Evolutionary conservation across 2,888 invertebrate species (phyloP), one percentile per base, ranked within the genome.

Genomic region (Sinopyrophorus schimmeli): DNA sequence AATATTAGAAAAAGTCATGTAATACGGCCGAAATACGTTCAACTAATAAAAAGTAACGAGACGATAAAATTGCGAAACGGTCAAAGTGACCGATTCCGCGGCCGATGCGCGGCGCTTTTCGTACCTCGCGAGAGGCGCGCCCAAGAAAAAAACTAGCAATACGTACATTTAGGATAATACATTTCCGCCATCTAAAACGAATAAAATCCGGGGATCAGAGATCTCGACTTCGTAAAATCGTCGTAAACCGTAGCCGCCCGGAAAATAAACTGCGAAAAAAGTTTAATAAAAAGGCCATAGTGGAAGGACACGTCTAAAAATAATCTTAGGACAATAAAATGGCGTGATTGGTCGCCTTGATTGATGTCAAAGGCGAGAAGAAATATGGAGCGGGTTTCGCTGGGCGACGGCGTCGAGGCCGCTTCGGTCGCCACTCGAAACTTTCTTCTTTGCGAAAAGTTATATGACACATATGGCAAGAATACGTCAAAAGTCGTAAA

Each of bases 101-200:
- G n/a, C n/a, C n/a, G n/a, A n/a, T n/a, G n/a, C n/a, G n/a, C n/a
- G n/a, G n/a, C n/a, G n/a, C n/a, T n/a, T n/a, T n/a, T n/a, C n/a
- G n/a, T n/a, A n/a, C n/a, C n/a, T n/a, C n/a, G n/a, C n/a, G n/a
- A n/a, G n/a, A n/a, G n/a, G n/a, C n/a, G n/a, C n/a, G n/a, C n/a
- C n/a, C 69, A 67, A 65, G 68, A 68, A 69, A 70, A 70, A 69
- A 67, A 67, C 57, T 50, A 62, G 63, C 65, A 53, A 68, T 67
- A 67, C 64, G 65, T 65, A 66, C 69, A 68, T 68, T 68, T 61
- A 61, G 65, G 41, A 67, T 69, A 69, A 68, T 69, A 69, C 68
- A 65, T 65, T 66, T 64, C 57, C 52, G 59, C 66, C 68, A 68
- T 68, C 66, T 67, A 67, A 66, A 68, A 65, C 59, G 58, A 63